phyloP scores from a whole-genome alignment of 2,888 invertebrate genomes.

The Rhamphomyia laevipes region DNA sequence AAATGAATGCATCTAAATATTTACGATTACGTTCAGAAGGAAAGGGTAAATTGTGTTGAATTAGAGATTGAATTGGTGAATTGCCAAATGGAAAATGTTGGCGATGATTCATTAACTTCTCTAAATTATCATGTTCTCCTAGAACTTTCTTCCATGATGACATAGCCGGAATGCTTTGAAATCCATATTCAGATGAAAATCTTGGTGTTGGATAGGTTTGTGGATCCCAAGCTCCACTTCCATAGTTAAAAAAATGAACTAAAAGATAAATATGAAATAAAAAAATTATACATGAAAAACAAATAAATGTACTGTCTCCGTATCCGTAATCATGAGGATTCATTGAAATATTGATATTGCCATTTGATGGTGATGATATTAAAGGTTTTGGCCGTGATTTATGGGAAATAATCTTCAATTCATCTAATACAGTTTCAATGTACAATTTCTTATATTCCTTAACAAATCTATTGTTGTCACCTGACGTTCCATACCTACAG shows the following conservation, averaged over 20 bases:
- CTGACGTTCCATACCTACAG: conserved; percentile 46
- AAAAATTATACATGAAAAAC: neutral
- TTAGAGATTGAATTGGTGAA: conserved; percentile 46
- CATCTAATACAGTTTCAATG: conserved; percentile 57
- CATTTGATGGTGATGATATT: conserved; percentile 88
- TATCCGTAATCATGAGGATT: conserved; percentile 68
- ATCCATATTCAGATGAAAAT: conserved; percentile 93
- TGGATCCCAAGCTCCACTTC: conserved; percentile 67
- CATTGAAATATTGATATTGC: conserved; percentile 55
- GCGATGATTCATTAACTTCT: conserved; percentile 58
- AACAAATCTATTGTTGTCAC: conserved; percentile 45
- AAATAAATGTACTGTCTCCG: conserved; percentile 60
- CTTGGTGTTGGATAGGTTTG: conserved; percentile 67
- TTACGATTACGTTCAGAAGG: conserved; percentile 41
- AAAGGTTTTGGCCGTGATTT: conserved; percentile 39
- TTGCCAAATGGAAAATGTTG: conserved; percentile 79
- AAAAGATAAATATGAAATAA: conserved; percentile 18
- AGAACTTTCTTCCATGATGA: conserved; percentile 52
- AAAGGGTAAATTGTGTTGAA: conserved; percentile 51
- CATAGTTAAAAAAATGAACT: conserved; percentile 86
- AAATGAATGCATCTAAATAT: conserved; percentile 58
- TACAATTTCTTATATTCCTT: conserved; percentile 76
- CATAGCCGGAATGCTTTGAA: conserved; percentile 75
- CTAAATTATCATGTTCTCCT: conserved; percentile 42
- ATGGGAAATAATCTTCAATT: conserved; percentile 38